Conservation (phyloP, 2,113 vertebrate genomes). For the Eurystomus gularis region DNA sequence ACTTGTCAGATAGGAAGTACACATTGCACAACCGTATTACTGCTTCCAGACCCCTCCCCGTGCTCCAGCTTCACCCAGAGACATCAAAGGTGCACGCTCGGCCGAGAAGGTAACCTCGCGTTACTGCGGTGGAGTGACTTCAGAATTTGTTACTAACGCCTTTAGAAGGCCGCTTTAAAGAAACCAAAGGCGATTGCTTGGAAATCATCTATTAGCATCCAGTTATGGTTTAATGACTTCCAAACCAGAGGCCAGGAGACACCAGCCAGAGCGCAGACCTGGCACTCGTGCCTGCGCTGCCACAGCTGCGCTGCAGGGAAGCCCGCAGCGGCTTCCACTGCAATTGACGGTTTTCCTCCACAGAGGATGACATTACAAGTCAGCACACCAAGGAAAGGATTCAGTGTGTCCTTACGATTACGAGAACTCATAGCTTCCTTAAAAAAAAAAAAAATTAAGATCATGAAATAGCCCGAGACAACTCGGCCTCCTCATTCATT, state of each 20-base stretch:
- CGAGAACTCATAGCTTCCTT: rapidly evolving
- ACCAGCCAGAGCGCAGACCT: neutral
- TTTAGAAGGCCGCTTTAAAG: neutral
- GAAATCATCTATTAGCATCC: neutral
- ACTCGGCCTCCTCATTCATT: rapidly evolving
- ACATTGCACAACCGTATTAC: neutral
- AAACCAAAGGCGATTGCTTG: neutral
- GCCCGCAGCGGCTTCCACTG: neutral
- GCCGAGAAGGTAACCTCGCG: neutral
- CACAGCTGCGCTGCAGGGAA: conserved; percentile 33
- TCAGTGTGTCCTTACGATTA: rapidly evolving
- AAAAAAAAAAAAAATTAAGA: neutral
- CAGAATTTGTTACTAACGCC: rapidly evolving
- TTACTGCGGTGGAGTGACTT: rapidly evolving
- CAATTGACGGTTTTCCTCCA: neutral
- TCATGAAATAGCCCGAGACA: rapidly evolving
- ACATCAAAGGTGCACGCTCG: rapidly evolving
- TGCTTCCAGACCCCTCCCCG: neutral
- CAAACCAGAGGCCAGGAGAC: neutral
- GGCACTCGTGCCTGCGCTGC: conserved; percentile 13
- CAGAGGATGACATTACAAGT: neutral
- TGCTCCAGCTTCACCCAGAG: neutral
- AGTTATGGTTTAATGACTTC: neutral
- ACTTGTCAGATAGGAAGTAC: neutral
- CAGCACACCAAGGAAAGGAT: neutral